phyloP scores from a whole-genome alignment of 2,113 vertebrate species.

The Urocolius indicus region DNA sequence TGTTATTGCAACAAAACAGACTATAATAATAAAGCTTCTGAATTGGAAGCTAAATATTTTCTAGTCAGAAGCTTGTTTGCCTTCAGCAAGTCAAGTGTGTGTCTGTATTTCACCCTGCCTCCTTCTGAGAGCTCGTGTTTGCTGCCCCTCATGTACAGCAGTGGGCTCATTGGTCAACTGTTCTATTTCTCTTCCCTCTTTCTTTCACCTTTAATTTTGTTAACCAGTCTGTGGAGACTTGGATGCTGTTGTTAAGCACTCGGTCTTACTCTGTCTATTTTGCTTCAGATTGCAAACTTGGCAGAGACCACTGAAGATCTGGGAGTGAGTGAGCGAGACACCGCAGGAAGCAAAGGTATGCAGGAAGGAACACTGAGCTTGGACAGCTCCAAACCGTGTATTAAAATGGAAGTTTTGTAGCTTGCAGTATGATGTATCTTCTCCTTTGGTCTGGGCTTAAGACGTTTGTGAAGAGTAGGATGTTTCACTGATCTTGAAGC shows the following conservation, averaged over 20 bases:
- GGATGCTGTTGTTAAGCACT: not conserved
- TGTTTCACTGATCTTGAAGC: not conserved
- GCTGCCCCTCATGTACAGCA: rapidly evolving
- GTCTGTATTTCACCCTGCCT: not conserved
- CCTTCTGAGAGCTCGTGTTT: not conserved
- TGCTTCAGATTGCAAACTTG: slow-evolving; percentile 33
- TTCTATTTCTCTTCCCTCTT: not conserved
- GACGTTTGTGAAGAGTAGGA: not conserved
- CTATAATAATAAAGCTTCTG: not conserved
- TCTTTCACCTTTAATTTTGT: not conserved
- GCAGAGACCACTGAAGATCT: slow-evolving; percentile 13
- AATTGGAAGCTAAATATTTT: not conserved
- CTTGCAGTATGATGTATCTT: not conserved
- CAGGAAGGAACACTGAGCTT: not conserved
- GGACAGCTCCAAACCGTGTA: not conserved
- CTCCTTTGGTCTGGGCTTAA: not conserved
- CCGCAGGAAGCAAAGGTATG: slow-evolving; percentile 58
- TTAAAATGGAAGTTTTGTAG: not conserved
- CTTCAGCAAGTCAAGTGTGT: not conserved
- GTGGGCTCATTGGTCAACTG: not conserved
- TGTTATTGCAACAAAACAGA: not conserved
- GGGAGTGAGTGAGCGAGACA: slow-evolving; percentile 20
- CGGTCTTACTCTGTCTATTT: not conserved
- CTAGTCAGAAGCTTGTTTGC: not conserved
- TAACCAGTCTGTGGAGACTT: not conserved